phyloP scores from a whole-genome alignment of 37 sponge, comb jelly and placozoan species.

The Oopsacas minuta region DNA sequence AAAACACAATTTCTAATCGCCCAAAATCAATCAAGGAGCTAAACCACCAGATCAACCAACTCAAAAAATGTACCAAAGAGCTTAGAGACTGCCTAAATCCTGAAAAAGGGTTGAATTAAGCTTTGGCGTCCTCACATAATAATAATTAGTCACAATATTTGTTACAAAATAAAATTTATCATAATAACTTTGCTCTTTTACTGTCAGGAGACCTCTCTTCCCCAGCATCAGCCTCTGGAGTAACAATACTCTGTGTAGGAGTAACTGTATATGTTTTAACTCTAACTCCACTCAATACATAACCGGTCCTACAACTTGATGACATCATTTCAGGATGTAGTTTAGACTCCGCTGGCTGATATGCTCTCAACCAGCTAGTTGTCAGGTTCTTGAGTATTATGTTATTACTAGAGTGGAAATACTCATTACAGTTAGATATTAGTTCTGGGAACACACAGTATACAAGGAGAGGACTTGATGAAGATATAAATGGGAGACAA shows the following conservation, averaged over 20 bases:
- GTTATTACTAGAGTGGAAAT: neutral
- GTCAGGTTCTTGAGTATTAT: neutral
- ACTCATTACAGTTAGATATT: neutral
- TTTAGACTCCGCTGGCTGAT: neutral
- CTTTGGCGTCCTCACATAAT: too few relatives aligned
- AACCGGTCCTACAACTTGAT: neutral
- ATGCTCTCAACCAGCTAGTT: neutral
- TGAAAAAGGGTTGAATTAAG: too few relatives aligned
- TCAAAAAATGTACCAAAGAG: too few relatives aligned
- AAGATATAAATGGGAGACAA: neutral
- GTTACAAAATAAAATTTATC: neutral
- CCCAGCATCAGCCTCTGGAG: too few relatives aligned
- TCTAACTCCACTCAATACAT: neutral
- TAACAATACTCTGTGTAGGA: neutral
- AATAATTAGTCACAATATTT: too few relatives aligned
- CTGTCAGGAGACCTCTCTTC: neutral
- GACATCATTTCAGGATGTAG: neutral
- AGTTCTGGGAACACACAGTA: constrained; percentile 5
- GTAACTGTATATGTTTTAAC: neutral
- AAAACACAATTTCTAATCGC: too few relatives aligned
- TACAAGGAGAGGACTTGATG: neutral
- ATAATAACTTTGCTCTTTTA: neutral
- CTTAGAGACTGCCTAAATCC: too few relatives aligned
- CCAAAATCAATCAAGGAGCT: too few relatives aligned
- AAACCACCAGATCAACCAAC: too few relatives aligned